These are phyloP conservation scores for Laupala kohalensis DNA, from an alignment of 1,140 invertebrate species.

Conservation along the genomic window DNA sequence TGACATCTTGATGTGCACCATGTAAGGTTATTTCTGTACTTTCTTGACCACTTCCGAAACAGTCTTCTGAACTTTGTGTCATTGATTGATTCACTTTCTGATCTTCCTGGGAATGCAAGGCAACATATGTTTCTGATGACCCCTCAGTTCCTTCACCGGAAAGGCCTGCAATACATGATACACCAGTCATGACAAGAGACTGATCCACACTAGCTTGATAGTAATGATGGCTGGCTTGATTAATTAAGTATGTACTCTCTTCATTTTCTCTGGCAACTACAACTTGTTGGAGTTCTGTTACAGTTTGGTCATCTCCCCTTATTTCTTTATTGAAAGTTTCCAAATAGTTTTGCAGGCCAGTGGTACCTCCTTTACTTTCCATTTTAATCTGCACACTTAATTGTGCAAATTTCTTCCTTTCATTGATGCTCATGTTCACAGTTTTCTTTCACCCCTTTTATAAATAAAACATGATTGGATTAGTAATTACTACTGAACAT, in stretches of 20 bases:
- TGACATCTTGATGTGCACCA: conserved; percentile 67
- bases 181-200: conserved; percentile 42
- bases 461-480: too few species aligned
- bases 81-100: conserved; percentile 11
- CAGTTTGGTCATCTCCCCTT: conserved; percentile 37
- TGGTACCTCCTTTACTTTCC: conserved; percentile 27
- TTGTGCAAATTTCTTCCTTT: conserved; percentile 1
- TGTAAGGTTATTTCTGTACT: conserved; percentile 25
- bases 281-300: conserved; percentile 17
- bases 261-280: conserved; percentile 29
- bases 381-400: conserved; percentile 23
- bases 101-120: conserved; percentile 16
- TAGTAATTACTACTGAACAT: too few species aligned
- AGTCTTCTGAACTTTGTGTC: conserved; percentile 11
- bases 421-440: conserved; percentile 8
- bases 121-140: conserved; percentile 13
- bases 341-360: conserved; percentile 69
- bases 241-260: conserved; percentile 58
- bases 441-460: neutral
- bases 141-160: conserved; percentile 5
- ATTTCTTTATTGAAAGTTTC: conserved; percentile 79
- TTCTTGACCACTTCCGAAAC: neutral
- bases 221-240: conserved; percentile 63
- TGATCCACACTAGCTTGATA: conserved; percentile 50
- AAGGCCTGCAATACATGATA: conserved; percentile 13